Evolutionary conservation across 2,888 invertebrate genomes (phyloP).

Genomic region (Hirtodrosophila histrioides): DNA sequence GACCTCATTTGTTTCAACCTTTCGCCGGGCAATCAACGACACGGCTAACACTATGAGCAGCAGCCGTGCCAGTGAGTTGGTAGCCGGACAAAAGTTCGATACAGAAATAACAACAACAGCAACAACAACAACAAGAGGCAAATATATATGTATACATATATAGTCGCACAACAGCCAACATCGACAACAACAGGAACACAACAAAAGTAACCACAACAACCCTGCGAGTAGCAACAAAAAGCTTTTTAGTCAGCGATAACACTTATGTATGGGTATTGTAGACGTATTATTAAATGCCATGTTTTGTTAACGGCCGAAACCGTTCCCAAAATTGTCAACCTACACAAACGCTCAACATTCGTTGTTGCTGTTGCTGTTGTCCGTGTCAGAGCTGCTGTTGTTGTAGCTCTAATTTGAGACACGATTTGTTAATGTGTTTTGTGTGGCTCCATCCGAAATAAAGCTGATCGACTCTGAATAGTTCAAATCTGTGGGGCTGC

Average conservation of each 20-base stretch:
- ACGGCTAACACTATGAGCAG: constrained; percentile 33
- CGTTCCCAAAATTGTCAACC: constrained; percentile 78
- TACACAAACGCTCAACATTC: constrained; percentile 63
- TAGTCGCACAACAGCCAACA: constrained; percentile 4
- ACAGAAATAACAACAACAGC: constrained; percentile 61
- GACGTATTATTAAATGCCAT: constrained; percentile 79
- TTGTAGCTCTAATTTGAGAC: constrained; percentile 66
- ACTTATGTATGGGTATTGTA: constrained; percentile 74
- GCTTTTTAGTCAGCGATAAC: constrained; percentile 79
- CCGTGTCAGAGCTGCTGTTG: constrained; percentile 39
- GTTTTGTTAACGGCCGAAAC: constrained; percentile 79
- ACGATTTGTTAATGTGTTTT: constrained; percentile 73
- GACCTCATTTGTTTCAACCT: constrained; percentile 66
- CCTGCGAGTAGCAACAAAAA: constrained; percentile 70
- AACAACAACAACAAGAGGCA: constrained; percentile 53
- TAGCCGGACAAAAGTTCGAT: constrained; percentile 52
- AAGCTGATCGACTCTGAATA: constrained; percentile 43
- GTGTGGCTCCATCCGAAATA: constrained; percentile 42
- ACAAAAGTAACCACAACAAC: constrained; percentile 36
- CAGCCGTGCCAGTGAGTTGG: constrained; percentile 28
- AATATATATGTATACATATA: constrained; percentile 34
- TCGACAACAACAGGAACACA: constrained; percentile 28
- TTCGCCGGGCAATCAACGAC: constrained; percentile 63
- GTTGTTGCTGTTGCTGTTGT: constrained; percentile 37
- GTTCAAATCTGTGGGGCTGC: constrained; percentile 26